These are phyloP conservation scores for Morone saxatilis DNA, from an alignment of 2,113 vertebrate genomes.

Conservation along the genomic window DNA sequence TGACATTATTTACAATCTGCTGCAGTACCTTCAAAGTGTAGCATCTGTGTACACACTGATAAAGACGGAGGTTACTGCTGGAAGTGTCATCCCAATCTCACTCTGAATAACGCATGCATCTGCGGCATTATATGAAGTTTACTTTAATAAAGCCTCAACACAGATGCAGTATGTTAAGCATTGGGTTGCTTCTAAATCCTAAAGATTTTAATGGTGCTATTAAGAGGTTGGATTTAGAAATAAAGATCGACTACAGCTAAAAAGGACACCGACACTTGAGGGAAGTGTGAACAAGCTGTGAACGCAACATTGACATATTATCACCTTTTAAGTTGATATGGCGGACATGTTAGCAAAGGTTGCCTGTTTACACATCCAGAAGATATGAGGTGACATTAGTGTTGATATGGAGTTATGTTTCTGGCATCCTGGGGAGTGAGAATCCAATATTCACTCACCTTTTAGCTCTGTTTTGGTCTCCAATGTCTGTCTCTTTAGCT, in stretches of 20 bases:
- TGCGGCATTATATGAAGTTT: neutral
- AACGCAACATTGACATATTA: neutral
- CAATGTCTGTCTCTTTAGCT: neutral
- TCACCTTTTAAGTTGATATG: neutral
- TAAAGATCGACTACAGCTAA: neutral
- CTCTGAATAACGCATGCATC: slow-evolving; percentile 2
- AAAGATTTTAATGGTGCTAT: neutral
- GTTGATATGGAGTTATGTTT: neutral
- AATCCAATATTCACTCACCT: neutral
- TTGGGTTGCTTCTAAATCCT: neutral
- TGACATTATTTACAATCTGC: slow-evolving; percentile 38
- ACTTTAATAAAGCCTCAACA: neutral
- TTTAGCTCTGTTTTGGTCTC: neutral
- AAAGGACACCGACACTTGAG: neutral
- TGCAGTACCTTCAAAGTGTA: slow-evolving; percentile 16
- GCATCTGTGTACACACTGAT: neutral
- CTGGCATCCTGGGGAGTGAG: too few species aligned
- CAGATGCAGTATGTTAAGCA: neutral
- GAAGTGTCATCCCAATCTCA: neutral
- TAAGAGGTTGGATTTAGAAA: neutral
- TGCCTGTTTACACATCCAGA: neutral
- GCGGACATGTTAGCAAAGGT: neutral
- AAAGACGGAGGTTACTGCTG: neutral
- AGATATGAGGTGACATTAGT: neutral
- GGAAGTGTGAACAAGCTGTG: neutral